Conservation (phyloP, 2,888 invertebrate genomes). For the Drosophila limbata region DNA sequence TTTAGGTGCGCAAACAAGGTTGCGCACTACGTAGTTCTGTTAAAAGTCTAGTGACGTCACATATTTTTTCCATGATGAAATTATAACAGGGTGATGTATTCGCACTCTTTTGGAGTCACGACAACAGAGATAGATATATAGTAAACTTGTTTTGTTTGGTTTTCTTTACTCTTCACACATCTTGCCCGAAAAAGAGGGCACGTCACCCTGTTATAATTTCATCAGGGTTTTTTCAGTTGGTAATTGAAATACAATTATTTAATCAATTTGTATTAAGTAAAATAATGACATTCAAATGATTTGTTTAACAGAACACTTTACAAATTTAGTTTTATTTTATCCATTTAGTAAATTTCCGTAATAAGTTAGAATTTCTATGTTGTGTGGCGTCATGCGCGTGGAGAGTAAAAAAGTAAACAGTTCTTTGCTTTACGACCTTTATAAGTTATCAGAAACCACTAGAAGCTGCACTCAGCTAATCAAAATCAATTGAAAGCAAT, state of each 20-base stretch:
- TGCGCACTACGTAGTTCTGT: not conserved
- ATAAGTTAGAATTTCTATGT: not conserved
- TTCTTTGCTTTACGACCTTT: constrained; percentile 1
- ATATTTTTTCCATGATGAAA: too few species aligned
- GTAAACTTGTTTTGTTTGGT: too few species aligned
- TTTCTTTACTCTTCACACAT: too few species aligned
- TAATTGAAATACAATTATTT: not conserved
- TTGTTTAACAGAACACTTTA: not conserved
- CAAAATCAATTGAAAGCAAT: constrained; percentile 66
- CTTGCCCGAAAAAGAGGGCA: too few species aligned
- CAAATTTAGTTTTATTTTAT: not conserved
- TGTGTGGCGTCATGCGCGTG: constrained; percentile 41
- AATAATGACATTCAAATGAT: not conserved
- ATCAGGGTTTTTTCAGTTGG: not conserved
- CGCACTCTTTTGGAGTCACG: too few species aligned
- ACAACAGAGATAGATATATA: too few species aligned
- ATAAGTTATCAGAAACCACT: not conserved
- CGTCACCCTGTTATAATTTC: too few species aligned
- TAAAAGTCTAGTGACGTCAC: not conserved
- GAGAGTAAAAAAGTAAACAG: constrained; percentile 6
- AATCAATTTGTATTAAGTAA: not conserved
- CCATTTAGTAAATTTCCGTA: not conserved
- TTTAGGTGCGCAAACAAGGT: not conserved
- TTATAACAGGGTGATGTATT: too few species aligned
- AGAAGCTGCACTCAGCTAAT: constrained; percentile 35